A percentile compares a stretch with the other conserved stretches of the same genome.
Evolutionary conservation across 2,113 vertebrate species (phyloP).

Genomic region (Choloepus hoffmanni): DNA sequence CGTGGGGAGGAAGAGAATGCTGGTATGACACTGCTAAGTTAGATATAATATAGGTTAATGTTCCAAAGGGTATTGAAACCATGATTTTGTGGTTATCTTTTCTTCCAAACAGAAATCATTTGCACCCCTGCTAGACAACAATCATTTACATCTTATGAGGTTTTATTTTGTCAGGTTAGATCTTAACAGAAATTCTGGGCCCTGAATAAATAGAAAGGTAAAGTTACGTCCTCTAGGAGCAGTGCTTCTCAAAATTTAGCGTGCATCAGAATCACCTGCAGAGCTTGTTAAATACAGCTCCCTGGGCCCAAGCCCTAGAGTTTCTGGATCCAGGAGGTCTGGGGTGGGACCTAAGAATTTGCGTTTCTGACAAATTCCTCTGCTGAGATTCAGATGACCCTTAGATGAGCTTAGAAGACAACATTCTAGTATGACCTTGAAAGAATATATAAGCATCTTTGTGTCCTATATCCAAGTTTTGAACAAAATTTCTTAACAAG

Average conservation of each 20-base stretch:
- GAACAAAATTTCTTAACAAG: conserved; percentile 8
- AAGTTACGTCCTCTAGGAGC: neutral
- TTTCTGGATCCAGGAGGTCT: neutral
- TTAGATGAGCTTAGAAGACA: neutral
- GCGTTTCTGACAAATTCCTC: neutral
- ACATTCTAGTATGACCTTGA: neutral
- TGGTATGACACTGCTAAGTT: neutral
- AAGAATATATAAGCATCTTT: neutral
- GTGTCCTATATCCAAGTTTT: neutral
- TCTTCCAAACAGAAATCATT: conserved; percentile 8
- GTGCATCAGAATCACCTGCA: neutral
- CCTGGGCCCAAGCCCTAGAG: neutral
- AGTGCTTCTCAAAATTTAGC: neutral
- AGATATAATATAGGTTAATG: neutral
- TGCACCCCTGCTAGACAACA: neutral
- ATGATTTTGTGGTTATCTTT: neutral
- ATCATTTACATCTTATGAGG: neutral
- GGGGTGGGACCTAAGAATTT: neutral
- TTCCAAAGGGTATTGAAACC: neutral
- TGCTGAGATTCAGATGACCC: neutral
- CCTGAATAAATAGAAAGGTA: neutral
- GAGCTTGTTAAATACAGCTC: neutral
- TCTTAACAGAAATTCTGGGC: neutral
- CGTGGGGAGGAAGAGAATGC: neutral
- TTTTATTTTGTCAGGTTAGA: neutral